These are phyloP conservation scores for Nemoura dubitans DNA, from an alignment of 2,888 invertebrate species.

Conservation along the genomic window DNA sequence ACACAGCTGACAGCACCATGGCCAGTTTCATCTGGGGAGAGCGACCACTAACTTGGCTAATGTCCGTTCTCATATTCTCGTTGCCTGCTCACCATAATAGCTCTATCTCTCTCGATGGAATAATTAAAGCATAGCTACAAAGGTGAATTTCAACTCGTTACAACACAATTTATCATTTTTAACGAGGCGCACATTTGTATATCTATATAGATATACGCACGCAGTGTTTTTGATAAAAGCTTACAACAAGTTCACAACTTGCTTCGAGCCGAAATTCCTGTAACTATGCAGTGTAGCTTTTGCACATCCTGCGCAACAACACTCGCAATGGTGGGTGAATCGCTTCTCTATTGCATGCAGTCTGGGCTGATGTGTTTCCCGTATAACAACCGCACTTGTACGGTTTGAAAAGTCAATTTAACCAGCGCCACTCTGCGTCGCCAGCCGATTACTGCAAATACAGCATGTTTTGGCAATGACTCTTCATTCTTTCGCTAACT, in stretches of 20 bases:
- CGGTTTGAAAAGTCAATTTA: not conserved
- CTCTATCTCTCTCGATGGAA: not conserved
- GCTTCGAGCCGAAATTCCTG: not conserved
- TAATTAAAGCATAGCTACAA: not conserved
- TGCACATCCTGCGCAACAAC: not conserved
- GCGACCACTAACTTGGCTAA: not conserved
- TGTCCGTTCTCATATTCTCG: not conserved
- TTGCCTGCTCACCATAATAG: not conserved
- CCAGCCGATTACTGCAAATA: not conserved
- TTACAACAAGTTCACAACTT: constrained; percentile 1
- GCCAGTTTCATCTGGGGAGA: not conserved
- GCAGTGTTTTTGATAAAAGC: not conserved
- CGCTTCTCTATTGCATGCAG: not conserved
- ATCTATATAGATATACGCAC: not conserved
- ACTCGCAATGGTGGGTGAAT: not conserved
- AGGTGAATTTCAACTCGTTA: not conserved
- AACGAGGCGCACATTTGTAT: not conserved
- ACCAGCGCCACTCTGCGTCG: not conserved
- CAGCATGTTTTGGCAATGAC: not conserved
- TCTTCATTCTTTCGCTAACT: not conserved
- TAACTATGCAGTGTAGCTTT: not conserved
- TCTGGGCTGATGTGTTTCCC: not conserved
- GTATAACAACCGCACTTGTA: not conserved
- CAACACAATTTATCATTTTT: constrained; percentile 12
- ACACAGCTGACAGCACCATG: not conserved